These are phyloP conservation scores for Clivina fossor DNA, from an alignment of 2,888 invertebrate genomes.

Conservation along the genomic window DNA sequence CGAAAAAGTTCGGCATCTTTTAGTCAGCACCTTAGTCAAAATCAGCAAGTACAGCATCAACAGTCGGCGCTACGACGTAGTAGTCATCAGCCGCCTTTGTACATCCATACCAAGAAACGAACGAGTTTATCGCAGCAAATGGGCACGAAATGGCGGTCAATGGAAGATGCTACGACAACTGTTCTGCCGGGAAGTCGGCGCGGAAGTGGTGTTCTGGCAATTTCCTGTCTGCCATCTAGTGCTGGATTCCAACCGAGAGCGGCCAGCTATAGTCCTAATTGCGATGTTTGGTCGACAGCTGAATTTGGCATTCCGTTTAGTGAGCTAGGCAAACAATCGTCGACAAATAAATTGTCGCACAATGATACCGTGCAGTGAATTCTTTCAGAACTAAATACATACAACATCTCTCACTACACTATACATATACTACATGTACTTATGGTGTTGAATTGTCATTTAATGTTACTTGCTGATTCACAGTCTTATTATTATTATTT, in stretches of 20 bases:
- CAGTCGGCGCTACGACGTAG: conserved; percentile 19
- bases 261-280: conserved; percentile 46
- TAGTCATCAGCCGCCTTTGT: conserved; percentile 31
- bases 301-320: conserved; percentile 51
- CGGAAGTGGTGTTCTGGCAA: conserved; percentile 40
- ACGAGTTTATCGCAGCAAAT: conserved; percentile 19
- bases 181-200: conserved; percentile 39
- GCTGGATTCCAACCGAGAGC: conserved; percentile 43
- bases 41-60: conserved; percentile 6
- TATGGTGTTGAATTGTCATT: too few species aligned
- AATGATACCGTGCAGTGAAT: too few species aligned
- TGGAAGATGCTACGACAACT: conserved; percentile 61
- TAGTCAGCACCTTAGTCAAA: too few species aligned
- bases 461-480: too few species aligned
- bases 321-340: conserved; percentile 43
- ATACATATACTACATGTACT: too few species aligned
- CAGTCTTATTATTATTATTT: too few species aligned
- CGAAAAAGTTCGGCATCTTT: conserved; percentile 56
- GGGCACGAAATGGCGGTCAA: conserved; percentile 65
- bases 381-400: too few species aligned
- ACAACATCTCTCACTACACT: too few species aligned
- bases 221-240: conserved; percentile 39
- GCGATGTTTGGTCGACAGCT: conserved; percentile 52
- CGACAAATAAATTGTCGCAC: neutral
- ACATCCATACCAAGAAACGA: conserved; percentile 9